These are phyloP conservation scores for Natrix natrix DNA, from an alignment of 2,797 vertebrate genomes.

Conservation along the genomic window DNA sequence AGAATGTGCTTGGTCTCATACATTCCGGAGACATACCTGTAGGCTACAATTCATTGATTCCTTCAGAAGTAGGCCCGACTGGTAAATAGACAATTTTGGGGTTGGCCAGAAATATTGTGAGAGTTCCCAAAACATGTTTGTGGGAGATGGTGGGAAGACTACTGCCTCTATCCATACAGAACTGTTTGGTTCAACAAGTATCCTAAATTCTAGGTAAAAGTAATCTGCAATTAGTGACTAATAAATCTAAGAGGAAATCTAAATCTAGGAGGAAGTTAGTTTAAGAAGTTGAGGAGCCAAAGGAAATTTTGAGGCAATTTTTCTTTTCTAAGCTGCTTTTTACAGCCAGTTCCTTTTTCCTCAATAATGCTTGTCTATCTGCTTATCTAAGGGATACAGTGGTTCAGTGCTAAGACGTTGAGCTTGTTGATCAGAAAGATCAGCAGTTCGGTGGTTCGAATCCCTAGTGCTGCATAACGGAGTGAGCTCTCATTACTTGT, in stretches of 20 bases:
- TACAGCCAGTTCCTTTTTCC: constrained; percentile 39
- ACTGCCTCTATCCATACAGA: background rate
- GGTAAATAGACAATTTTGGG: background rate
- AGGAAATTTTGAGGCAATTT: background rate
- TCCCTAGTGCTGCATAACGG: too few relatives aligned
- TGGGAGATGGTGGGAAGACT: too few relatives aligned
- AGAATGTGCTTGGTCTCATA: too few relatives aligned
- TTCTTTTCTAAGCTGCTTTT: constrained; percentile 34
- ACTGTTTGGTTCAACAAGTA: background rate
- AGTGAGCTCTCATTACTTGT: too few relatives aligned
- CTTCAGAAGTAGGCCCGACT: too few relatives aligned
- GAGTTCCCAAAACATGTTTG: background rate
- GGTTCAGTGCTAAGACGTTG: too few relatives aligned
- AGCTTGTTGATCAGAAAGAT: too few relatives aligned
- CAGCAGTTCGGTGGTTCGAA: too few relatives aligned
- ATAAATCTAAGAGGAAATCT: background rate
- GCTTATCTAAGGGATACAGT: background rate
- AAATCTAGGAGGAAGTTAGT: background rate
- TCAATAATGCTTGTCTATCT: constrained; percentile 35
- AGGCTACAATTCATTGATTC: too few relatives aligned
- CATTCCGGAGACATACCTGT: too few relatives aligned
- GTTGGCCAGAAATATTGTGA: background rate
- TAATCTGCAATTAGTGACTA: background rate
- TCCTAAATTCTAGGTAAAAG: background rate
- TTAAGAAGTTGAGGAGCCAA: background rate